Conservation (phyloP, 2,797 vertebrate species). For the Melanogrammus aeglefinus region DNA sequence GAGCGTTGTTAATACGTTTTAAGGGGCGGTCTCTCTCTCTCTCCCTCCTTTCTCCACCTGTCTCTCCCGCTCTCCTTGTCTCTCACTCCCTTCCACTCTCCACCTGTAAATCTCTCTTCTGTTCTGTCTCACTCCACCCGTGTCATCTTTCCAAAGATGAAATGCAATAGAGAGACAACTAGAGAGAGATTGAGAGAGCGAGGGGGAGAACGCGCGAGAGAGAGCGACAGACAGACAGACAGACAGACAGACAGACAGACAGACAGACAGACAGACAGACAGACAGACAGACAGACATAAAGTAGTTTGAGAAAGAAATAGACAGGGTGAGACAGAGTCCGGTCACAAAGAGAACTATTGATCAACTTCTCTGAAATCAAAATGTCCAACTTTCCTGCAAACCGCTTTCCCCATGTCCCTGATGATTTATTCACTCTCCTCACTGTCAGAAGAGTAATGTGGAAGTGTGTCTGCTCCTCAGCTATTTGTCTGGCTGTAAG, state of each 20-base stretch:
- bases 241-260: neutral
- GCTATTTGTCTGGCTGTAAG: constrained; percentile 9
- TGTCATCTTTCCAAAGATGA: neutral
- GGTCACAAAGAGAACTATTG: neutral
- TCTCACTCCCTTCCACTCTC: neutral
- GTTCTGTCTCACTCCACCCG: too few relatives aligned
- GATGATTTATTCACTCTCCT: neutral
- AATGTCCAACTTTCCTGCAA: neutral
- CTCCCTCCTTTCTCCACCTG: too few relatives aligned
- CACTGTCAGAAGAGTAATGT: constrained; percentile 1
- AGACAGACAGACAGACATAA: neutral
- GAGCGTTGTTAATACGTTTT: too few relatives aligned
- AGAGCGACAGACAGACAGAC: neutral
- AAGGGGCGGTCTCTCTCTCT: too few relatives aligned
- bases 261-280: neutral
- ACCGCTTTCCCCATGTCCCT: neutral
- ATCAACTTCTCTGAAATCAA: neutral
- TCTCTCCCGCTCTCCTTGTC: neutral
- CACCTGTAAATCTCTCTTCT: too few relatives aligned
- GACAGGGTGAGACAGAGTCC: neutral
- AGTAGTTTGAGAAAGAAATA: neutral
- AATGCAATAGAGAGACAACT: neutral
- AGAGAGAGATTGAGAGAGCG: neutral
- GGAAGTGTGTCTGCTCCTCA: neutral
- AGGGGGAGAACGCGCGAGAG: too few relatives aligned